Base-by-base conservation (phyloP, 2,113 vertebrate species). In the Phainopepla nitens region DNA sequence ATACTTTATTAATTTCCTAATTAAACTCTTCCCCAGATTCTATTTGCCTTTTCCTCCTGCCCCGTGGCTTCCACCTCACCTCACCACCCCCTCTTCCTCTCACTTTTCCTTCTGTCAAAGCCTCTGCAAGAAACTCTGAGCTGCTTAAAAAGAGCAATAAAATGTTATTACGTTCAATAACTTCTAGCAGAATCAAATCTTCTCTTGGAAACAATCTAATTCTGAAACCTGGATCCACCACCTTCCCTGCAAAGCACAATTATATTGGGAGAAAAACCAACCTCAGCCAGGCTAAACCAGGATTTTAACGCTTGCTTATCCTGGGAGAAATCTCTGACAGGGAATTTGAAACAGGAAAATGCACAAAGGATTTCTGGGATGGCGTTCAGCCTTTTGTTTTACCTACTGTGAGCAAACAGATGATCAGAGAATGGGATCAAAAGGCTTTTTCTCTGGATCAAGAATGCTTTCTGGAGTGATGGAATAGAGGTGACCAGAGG, bases 71-170 rank as follows among this genome's bases (percentile, higher is more conserved):
- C 72, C 47, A 64, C 50, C 51, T n/a, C 85, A 41, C 27, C 78
- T 57, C 54, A 0, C 28, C 57, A 47, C 49, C 50, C 15, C 21
- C 9, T 57, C 49, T 50, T 15, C 44, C 71, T 83, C 58, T 57
- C 5, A 0, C 19, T 51, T 57, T 8, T 21, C 61, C 54, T 41
- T 44, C 39, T 24, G 10, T 75, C 73, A 61, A 64, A 86, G 41
- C 51, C 50, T 51, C 47, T 4, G 7, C 20, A 42, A 86, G 94
- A 92, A 91, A 71, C 54, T 29, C 11, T 27, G 49, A 95, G 72
- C 88, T 77, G 78, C 83, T 97, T 80, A 94, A 95, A 89, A 33
- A 82, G 13, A 89, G 87, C 65, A 87, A 93, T 93, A 95, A 97
- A 95, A 88, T 24, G 41, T 56, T 95, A 94, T 65, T 91, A 51